phyloP scores from a whole-genome alignment of 2,113 vertebrate species.

The Lamprotornis superbus region DNA sequence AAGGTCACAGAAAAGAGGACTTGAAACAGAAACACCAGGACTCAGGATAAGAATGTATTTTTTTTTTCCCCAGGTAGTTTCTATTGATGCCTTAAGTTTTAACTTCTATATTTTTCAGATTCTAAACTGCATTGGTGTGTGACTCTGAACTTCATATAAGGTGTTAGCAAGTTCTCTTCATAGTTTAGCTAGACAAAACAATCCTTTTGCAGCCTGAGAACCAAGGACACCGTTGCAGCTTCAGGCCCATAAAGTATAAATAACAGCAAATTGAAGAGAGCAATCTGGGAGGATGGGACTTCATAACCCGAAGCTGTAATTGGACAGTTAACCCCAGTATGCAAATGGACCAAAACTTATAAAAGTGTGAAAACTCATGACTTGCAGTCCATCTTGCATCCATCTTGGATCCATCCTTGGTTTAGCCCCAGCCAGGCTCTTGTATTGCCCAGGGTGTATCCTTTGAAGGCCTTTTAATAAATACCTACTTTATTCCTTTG shows the following conservation, averaged over 20 bases:
- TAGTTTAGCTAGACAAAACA: not conserved
- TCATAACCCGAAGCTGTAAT: not conserved
- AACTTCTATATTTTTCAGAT: not conserved
- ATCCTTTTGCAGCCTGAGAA: not conserved
- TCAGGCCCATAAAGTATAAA: not conserved
- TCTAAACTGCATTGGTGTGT: not conserved
- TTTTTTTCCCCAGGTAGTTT: not conserved
- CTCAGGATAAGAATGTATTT: not conserved
- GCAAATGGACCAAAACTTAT: not conserved
- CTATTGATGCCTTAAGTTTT: not conserved
- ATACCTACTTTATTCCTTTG: not conserved
- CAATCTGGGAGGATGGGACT: too few relatives aligned
- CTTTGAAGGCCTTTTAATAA: not conserved
- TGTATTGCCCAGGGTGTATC: not conserved
- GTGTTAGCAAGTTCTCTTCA: not conserved
- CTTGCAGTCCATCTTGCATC: too few relatives aligned
- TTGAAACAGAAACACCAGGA: slow-evolving; percentile 40
- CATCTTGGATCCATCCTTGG: not conserved
- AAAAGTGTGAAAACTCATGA: not conserved
- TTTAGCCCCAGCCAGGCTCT: not conserved
- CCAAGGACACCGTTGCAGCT: not conserved
- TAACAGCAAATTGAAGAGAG: not conserved
- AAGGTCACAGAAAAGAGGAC: slow-evolving; percentile 9
- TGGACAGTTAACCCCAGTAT: not conserved
- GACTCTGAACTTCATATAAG: not conserved